Evolutionary conservation across 2,113 vertebrate species (phyloP).

Genomic region (Gadus macrocephalus): DNA sequence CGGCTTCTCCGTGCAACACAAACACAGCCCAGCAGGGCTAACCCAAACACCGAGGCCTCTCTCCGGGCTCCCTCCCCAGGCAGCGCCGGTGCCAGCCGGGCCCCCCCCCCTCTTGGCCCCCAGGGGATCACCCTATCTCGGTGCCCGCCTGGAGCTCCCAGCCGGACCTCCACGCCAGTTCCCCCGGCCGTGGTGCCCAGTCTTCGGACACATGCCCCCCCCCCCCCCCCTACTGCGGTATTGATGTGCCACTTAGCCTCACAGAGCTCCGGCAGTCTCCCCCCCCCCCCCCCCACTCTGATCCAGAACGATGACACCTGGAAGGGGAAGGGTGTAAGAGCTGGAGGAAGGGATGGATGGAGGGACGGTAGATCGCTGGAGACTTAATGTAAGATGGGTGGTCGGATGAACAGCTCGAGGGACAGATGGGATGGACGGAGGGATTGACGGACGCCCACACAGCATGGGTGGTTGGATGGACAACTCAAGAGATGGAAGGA

Average conservation of each 20-base stretch:
- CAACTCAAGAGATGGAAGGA: not conserved
- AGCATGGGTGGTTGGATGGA: not conserved
- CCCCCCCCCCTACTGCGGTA: slow-evolving; percentile 54
- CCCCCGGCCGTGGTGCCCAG: slow-evolving; percentile 37
- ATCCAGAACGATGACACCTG: slow-evolving; percentile 19
- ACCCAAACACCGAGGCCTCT: slow-evolving; percentile 49
- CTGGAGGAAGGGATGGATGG: slow-evolving; percentile 1
- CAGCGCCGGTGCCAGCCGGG: slow-evolving; percentile 46
- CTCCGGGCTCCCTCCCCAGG: slow-evolving; percentile 37
- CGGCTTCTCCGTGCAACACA: slow-evolving; percentile 17
- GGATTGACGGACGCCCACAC: not conserved
- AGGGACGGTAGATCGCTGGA: not conserved
- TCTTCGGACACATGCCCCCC: slow-evolving; percentile 1
- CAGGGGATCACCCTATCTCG: slow-evolving; percentile 51
- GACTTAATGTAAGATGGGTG: not conserved
- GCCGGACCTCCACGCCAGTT: slow-evolving; percentile 43
- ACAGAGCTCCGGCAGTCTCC: slow-evolving; percentile 2
- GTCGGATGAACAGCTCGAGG: not conserved
- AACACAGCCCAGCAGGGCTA: slow-evolving; percentile 32
- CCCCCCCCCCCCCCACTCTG: slow-evolving; percentile 9
- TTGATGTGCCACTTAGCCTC: slow-evolving; percentile 41
- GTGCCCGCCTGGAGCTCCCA: slow-evolving; percentile 46
- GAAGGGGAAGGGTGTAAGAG: not conserved
- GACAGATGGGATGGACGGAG: not conserved
- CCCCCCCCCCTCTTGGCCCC: slow-evolving; percentile 22